Evolutionary conservation across 2,797 vertebrate genomes (phyloP).

Genomic region (Mormyrops boulengeri): DNA sequence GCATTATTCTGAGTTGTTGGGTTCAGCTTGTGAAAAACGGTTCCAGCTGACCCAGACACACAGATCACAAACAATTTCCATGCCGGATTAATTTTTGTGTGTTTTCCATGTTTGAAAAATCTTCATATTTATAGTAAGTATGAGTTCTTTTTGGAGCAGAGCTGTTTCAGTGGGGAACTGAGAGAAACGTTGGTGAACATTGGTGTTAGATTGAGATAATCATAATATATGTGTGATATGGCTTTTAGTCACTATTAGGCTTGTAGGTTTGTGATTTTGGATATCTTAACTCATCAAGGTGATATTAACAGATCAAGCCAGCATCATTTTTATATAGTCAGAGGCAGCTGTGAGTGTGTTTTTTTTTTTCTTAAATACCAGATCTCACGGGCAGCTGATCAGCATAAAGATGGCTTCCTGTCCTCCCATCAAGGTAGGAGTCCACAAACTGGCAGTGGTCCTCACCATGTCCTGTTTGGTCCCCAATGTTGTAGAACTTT

Average conservation of each 20-base stretch:
- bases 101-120: neutral
- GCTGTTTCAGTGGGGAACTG: neutral
- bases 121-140: neutral
- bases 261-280: neutral
- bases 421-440: constrained; percentile 88
- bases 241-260: neutral
- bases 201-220: neutral
- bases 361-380: constrained; percentile 47
- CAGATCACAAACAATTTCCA: neutral
- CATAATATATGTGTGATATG: neutral
- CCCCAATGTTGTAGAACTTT: constrained; percentile 90
- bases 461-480: constrained; percentile 87
- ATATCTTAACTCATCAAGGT: neutral
- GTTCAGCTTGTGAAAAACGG: neutral
- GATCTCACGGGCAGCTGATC: constrained; percentile 73
- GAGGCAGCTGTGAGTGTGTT: neutral
- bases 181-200: neutral
- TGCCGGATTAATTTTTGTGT: neutral
- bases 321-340: neutral
- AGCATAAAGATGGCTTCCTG: constrained; percentile 69
- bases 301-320: neutral
- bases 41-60: neutral
- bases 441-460: constrained; percentile 97
- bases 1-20: neutral
- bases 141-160: neutral